Evolutionary conservation across 2,797 vertebrate species (phyloP), one percentile per base, ranked within the genome.

Genomic region (Hippocampus kuda): DNA sequence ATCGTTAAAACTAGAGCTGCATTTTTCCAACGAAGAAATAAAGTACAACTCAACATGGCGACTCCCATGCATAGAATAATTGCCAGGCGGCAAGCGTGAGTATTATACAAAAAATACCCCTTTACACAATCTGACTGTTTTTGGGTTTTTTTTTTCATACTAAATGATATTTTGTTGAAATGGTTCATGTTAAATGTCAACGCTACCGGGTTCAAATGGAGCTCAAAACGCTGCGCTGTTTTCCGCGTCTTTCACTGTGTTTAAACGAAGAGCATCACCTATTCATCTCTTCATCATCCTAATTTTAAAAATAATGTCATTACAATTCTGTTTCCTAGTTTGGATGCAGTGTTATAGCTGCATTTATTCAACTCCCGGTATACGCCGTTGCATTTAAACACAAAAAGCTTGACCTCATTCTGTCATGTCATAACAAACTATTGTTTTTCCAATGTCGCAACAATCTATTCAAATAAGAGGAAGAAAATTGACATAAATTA

Each of bases 61-160:
- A 98, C 95, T 84, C 96, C 95, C 92, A 98, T 97, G 96, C 96
- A 98, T 68, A 92, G 95, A 76, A 89, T 98, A 66, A 97, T 98
- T 84, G 95, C 96, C 54, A 92, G 95, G 72, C 89, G 96, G 73
- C 93, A 94, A 83, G 96, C 96, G 96, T 98, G 87, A 94, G 95
- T 92, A 84, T 65, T 30, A 44, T 16, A 6, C 10, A 46, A 46
- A 27, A 7, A 9, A 5, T 3, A 15, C n/a, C 34, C 34, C 5
- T 54, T 16, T 18, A 54, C 27, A 8, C 4, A 11, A 20, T 54
- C 4, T 54, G 16, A 53, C 27, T 16, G 6, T 41, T 56, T 54
- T 7, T 2, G 48, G 30, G 16, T n/a, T 53, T 13, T 49, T 13
- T 49, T 30, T 66, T 34, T 27, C n/a, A n/a, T 12, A 44, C 42